Base-by-base conservation (phyloP, 2,888 invertebrate genomes). In the Caenorhabditis afra region DNA sequence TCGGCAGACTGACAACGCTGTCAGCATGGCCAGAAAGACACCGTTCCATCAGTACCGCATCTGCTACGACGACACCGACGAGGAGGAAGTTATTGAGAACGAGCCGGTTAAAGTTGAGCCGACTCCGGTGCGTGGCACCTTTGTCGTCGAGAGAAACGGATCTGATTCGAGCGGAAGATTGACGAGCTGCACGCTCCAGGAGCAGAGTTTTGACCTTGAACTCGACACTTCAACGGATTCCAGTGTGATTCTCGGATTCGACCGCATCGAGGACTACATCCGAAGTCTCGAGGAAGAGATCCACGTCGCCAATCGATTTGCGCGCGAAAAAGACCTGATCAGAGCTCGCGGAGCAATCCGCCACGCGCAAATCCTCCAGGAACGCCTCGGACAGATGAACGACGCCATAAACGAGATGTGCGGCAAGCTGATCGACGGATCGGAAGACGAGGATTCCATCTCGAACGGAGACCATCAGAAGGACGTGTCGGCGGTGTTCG, bases 51-150 rank as follows among this genome's bases (percentile, higher is more conserved):
- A 45, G 8, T 70, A 70, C 55, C 61, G 47, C 29, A 53, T 70
- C n/a, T 70, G 62, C 23, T 70, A 70, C 45, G 70, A 70, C 14
- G 70, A 70, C 61, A 70, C 70, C 0, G 70, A 70, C 39, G 70
- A 70, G 18, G 70, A 70, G 16, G 70, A 70, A 55, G 70, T 70
- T 7, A 18, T 55, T 1, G 57, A 57, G 8, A 29, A 52, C 2
- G 29, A 52, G 7, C 23, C 22, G 52, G 22, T 12, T 1, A 5
- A 29, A 22, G 61, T 53, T 37, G 55, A 53, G 23, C 49, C 41
- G 0, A 53, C 53, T 8, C 23, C 45, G 7, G n/a, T 35, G 10
- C 61, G 45, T 2, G n/a, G 35, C 4, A 70, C 70, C 3, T 70
- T 62, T 44, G 53, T 55, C 1, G 37, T 70, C n/a, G 0, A 23